Evolutionary conservation across 2,113 vertebrate species (phyloP).

Genomic region (Enhydra lutris): DNA sequence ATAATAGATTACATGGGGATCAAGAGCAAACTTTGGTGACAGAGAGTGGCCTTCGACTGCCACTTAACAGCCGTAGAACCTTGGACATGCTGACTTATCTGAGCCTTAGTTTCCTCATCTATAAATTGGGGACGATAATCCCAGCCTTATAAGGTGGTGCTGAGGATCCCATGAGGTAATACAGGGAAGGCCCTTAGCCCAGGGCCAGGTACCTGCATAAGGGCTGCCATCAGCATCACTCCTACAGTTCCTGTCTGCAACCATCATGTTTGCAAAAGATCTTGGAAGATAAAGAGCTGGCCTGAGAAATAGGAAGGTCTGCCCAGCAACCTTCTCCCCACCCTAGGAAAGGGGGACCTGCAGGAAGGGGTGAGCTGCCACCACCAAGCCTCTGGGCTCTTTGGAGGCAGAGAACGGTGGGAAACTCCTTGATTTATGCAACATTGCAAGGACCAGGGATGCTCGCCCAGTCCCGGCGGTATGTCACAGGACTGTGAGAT

Average conservation of each 20-base stretch:
- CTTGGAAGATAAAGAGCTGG: not conserved
- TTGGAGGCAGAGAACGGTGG: not conserved
- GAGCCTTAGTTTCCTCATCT: not conserved
- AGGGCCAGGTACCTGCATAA: not conserved
- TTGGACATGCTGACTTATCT: not conserved
- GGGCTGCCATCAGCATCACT: not conserved
- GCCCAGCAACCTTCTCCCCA: not conserved
- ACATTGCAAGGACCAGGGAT: not conserved
- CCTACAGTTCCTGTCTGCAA: not conserved
- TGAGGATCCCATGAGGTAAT: not conserved
- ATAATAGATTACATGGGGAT: accelerated
- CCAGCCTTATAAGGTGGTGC: not conserved
- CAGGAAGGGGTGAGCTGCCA: not conserved
- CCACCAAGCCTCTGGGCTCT: not conserved
- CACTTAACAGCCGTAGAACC: not conserved
- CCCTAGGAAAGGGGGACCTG: not conserved
- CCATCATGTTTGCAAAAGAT: not conserved
- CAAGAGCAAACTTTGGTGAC: not conserved
- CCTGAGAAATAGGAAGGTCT: not conserved
- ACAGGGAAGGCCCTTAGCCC: not conserved
- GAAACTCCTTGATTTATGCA: not conserved
- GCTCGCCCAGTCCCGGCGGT: accelerated
- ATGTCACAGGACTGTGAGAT: not conserved
- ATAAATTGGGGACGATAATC: not conserved
- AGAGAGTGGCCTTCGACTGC: not conserved